phyloP scores from a whole-genome alignment of 2,888 invertebrate species.

The Synanthedon vespiformis region DNA sequence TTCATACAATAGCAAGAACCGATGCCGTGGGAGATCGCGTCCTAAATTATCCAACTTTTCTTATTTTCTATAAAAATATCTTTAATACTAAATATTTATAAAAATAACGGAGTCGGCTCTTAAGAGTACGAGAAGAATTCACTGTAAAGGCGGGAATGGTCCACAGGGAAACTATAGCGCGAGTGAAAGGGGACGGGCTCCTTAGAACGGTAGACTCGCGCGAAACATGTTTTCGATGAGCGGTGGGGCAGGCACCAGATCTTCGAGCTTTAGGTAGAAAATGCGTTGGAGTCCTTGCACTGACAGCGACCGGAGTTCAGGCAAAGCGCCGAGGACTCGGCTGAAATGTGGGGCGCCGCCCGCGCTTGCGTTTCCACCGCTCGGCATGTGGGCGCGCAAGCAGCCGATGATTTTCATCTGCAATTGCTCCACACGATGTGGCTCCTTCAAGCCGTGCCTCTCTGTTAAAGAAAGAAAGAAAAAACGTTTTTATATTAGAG shows the following conservation, averaged over 20 bases:
- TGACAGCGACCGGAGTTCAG: conserved; percentile 91
- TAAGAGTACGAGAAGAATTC: conserved; percentile 40
- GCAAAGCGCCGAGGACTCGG: conserved; percentile 89
- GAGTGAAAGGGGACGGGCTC: conserved; percentile 10
- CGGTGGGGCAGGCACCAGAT: conserved; percentile 90
- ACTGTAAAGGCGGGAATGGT: conserved; percentile 59
- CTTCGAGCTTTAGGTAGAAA: conserved; percentile 93
- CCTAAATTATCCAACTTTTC: conserved; percentile 38
- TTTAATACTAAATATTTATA: conserved; percentile 54
- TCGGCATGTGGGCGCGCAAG: conserved; percentile 94
- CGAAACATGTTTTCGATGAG: conserved; percentile 96
- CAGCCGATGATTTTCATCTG: conserved; percentile 98
- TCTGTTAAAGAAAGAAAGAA: conserved; percentile 69
- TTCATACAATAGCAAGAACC: conserved; percentile 44
- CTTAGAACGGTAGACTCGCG: conserved; percentile 92
- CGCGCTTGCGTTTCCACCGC: conserved; percentile 87
- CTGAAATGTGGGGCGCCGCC: conserved; percentile 95
- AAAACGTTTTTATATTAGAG: no score
- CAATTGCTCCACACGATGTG: conserved; percentile 91
- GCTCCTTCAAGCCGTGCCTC: conserved; percentile 92
- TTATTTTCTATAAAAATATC: conserved; percentile 62
- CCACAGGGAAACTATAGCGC: conserved; percentile 19
- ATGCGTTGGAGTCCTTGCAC: conserved; percentile 95
- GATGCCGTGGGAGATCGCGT: conserved; percentile 65
- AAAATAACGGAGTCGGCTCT: conserved; percentile 65